Base-by-base conservation (phyloP, 2,113 vertebrate species). In the Nerophis lumbriciformis region DNA sequence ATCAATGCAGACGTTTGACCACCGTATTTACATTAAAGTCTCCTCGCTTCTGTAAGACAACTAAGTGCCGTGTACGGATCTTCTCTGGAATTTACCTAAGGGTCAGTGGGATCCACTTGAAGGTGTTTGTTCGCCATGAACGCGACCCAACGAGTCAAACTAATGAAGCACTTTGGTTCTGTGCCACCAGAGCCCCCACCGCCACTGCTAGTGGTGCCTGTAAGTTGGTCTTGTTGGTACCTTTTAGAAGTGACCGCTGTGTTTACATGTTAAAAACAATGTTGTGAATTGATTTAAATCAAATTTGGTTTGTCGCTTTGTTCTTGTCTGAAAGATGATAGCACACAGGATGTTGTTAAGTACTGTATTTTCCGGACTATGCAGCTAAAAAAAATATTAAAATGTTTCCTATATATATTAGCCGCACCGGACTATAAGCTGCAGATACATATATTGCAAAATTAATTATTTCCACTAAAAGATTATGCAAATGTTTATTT, bases 151-250 rank as follows among this genome's bases (percentile, higher is more conserved):
- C 35, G 82, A 51, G 66, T 81, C 9, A 88, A 88, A 69, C 71
- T 84, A 0, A 58, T 89, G 66, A 89, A 84, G 63, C 83, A 85
- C 58, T 89, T 87, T 66, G 87, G 84, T 48, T 80, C 84, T 8
- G 11, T 58, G 56, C 85, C 87, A 5, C 79, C 79, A 0, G 81
- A 83, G 69, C 60, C 80, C 35, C 71, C 66, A 0, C 83, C 83
- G 0, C 85, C 82, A 0, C 82, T 87, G 57, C 75, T 88, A 62
- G 67, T 76, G 68, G 81, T 87, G 49, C 87, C 87, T 37, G 85
- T 88, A 81, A 88, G 87, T 88, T 63, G 54, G 28, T 19, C 8
- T n/a, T 19, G 3, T 50, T 61, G 47, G 6, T 28, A 59, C 5
- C 5, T 59, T 60, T 37, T 8, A 51, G 49, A 12, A 16, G 49